Evolutionary conservation across 2,888 invertebrate genomes (phyloP).

Genomic region (Ernsta delagoae): DNA sequence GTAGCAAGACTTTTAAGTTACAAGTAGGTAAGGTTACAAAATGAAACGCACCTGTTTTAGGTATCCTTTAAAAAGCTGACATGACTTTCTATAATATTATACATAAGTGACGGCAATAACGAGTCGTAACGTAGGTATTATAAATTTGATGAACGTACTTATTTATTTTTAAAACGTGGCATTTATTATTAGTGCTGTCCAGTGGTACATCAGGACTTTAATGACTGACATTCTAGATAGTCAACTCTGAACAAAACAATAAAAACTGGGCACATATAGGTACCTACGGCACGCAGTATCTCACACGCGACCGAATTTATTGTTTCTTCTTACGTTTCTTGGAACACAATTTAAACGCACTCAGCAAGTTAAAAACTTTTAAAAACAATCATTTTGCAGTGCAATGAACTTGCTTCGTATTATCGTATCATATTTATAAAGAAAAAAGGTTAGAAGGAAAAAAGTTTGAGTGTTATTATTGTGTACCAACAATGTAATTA

Average conservation of each 20-base stretch:
- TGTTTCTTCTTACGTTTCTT: conserved; percentile 41
- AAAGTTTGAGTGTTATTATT: background rate
- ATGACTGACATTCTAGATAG: conserved; percentile 37
- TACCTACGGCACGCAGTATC: conserved; percentile 32
- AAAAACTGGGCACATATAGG: conserved; percentile 29
- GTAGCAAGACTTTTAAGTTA: no score
- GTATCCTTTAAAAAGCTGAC: no score
- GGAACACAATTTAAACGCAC: conserved; percentile 44
- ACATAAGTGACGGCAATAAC: no score
- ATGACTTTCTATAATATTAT: no score
- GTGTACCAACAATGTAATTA: no score
- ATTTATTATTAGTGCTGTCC: conserved; percentile 26
- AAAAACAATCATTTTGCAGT: conserved; percentile 47
- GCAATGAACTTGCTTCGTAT: conserved; percentile 45
- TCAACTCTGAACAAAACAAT: conserved; percentile 28
- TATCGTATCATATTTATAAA: conserved; percentile 34
- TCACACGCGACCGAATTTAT: conserved; percentile 36
- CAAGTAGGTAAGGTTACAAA: no score
- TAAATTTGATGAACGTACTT: conserved; percentile 22
- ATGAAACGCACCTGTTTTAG: no score
- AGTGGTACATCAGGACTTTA: conserved; percentile 21
- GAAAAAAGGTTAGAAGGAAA: background rate
- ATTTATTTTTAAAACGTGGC: conserved; percentile 22
- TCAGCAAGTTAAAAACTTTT: conserved; percentile 45
- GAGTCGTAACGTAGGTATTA: background rate